These are phyloP conservation scores for Actinernus sp. DNA, from an alignment of 92 coral and sea anemone genomes.

Conservation along the genomic window DNA sequence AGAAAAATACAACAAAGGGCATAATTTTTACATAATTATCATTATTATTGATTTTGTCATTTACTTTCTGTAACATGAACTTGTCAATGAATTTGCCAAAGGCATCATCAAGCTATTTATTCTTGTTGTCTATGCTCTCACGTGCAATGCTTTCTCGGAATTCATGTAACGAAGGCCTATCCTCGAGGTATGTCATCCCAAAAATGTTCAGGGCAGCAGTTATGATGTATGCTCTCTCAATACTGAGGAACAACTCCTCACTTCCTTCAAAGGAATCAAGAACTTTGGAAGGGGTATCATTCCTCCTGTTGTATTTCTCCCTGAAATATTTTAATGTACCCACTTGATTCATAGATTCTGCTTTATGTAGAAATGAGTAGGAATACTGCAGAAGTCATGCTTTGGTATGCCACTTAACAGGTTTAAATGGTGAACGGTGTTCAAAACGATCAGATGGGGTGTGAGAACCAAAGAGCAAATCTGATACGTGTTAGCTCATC, in stretches of 20 bases:
- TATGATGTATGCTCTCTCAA: constrained; percentile 73
- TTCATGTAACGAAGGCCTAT: constrained; percentile 38
- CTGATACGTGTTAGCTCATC: constrained; percentile 54
- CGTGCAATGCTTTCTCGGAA: constrained; percentile 58
- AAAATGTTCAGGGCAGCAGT: constrained; percentile 70
- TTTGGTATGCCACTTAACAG: constrained; percentile 78
- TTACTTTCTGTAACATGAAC: constrained; percentile 35
- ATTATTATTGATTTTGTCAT: background rate
- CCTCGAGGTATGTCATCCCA: constrained; percentile 65
- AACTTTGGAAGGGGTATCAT: constrained; percentile 80
- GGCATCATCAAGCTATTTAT: constrained; percentile 50
- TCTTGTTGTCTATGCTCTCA: constrained; percentile 23
- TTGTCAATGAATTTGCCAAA: constrained; percentile 60
- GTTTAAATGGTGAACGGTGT: constrained; percentile 75
- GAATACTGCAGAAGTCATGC: constrained; percentile 69
- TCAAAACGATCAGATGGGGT: constrained; percentile 63
- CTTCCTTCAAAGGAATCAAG: constrained; percentile 78
- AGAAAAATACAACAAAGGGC: constrained; percentile 33
- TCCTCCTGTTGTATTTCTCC: constrained; percentile 70
- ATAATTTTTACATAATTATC: constrained; percentile 31
- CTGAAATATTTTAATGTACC: constrained; percentile 78
- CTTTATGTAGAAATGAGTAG: constrained; percentile 72
- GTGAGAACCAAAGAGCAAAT: constrained; percentile 25
- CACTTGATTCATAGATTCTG: constrained; percentile 75
- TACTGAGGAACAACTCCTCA: constrained; percentile 78